Evolutionary conservation across 2,797 vertebrate genomes (phyloP), one percentile per base, ranked within the genome.

Genomic region (Simalia tracyae): DNA sequence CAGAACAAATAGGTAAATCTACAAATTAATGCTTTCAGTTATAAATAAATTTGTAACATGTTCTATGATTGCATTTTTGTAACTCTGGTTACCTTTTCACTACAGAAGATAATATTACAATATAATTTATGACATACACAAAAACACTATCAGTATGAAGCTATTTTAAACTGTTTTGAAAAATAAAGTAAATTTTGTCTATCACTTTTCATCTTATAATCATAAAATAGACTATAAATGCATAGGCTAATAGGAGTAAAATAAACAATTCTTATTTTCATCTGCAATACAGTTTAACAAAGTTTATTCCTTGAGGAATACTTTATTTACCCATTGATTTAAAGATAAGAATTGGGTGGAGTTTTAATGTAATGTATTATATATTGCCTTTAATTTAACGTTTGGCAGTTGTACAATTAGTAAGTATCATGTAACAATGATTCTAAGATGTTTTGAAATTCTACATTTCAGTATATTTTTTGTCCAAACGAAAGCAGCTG

Each of bases 41-140:
- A 66, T 24, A 90, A 24, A 72, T 86, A 50, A 19, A 81, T 63
- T 87, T 14, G 91, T 57, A 5, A 3, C 0, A 22, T 93, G 90
- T 93, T 90, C 91, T 64, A 85, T 2, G 2, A 22, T 72, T 72
- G n/a, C 17, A 26, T 54, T 93, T 66, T 90, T 0, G 61, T 90
- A 0, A 17, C 91, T 89, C 0, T 0, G 0, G 60, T 89, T 88
- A 59, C 6, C 93, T 96, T 89, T 93, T 93, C 68, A 28, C 93
- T 93, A 56, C 11, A 63, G 91, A 87, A 92, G 92, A 54, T 88
- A 57, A 76, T 31, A 84, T 1, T 91, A 61, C 87, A 96, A 92
- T 90, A 28, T 61, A 64, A 8, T 61, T 89, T 89, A 19, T n/a
- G 57, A 2, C 0, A 57, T 24, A 0, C 64, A 84, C 46, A 2